phyloP scores from a whole-genome alignment of 2,888 invertebrate genomes.

The Nemoura dubitans region DNA sequence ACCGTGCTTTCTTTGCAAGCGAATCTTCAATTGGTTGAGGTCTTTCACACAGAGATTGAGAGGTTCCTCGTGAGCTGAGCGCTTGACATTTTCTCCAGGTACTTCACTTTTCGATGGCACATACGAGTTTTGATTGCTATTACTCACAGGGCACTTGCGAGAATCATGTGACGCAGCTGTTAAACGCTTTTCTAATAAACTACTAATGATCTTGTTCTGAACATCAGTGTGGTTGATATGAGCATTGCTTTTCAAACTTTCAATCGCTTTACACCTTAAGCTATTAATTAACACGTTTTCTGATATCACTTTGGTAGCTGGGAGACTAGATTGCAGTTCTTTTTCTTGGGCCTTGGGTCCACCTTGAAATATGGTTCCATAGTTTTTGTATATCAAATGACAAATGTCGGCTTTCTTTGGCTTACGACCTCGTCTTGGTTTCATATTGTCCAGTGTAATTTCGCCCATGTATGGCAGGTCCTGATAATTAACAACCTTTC shows the following conservation, averaged over 20 bases:
- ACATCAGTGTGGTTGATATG: slow-evolving; percentile 68
- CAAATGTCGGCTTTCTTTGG: slow-evolving; percentile 94
- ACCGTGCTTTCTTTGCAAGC: slow-evolving; percentile 70
- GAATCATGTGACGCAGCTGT: slow-evolving; percentile 68
- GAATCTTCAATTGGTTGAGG: slow-evolving; percentile 64
- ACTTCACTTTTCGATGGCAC: slow-evolving; percentile 27
- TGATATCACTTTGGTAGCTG: slow-evolving; percentile 38
- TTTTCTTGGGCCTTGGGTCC: slow-evolving; percentile 62
- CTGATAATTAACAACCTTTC: slow-evolving; percentile 74
- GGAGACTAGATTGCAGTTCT: slow-evolving; percentile 48
- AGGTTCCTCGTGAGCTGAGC: slow-evolving; percentile 45
- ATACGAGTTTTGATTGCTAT: not conserved
- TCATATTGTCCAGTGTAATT: slow-evolving; percentile 87
- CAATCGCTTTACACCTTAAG: slow-evolving; percentile 47
- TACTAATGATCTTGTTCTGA: slow-evolving; percentile 75
- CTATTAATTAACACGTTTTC: slow-evolving; percentile 32
- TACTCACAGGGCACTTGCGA: slow-evolving; percentile 18
- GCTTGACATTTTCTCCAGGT: not conserved
- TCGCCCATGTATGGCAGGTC: slow-evolving; percentile 93
- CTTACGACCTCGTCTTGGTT: slow-evolving; percentile 85
- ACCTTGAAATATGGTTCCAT: slow-evolving; percentile 85
- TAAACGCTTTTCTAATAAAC: slow-evolving; percentile 73
- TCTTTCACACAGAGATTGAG: slow-evolving; percentile 50
- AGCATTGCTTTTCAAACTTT: slow-evolving; percentile 43
- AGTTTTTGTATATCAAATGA: slow-evolving; percentile 90